Conservation (phyloP, 1,140 invertebrate genomes). For the Coelopa frigida region DNA sequence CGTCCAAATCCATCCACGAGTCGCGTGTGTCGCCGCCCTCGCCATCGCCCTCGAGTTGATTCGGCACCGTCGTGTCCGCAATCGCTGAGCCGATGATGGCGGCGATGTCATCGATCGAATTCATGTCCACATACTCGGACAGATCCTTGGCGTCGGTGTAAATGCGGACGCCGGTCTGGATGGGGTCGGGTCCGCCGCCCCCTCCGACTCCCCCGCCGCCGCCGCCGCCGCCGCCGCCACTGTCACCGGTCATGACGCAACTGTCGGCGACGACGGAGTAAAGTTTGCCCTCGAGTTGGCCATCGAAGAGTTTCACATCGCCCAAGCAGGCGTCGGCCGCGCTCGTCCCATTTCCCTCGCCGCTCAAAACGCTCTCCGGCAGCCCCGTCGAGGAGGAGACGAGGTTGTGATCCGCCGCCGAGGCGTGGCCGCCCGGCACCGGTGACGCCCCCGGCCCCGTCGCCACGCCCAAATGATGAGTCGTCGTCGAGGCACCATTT, state of each 20-base stretch:
- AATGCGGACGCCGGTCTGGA: constrained; percentile 43
- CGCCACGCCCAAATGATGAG: background rate
- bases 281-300: constrained; percentile 53
- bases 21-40: constrained; percentile 59
- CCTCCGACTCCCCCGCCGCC: constrained; percentile 4
- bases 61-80: constrained; percentile 73
- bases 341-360: no score
- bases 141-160: constrained; percentile 36
- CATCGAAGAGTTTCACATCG: constrained; percentile 47
- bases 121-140: constrained; percentile 57
- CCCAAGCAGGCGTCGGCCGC: constrained; percentile 34
- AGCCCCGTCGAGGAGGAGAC: constrained; percentile 60
- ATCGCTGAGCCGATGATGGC: constrained; percentile 85
- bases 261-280: constrained; percentile 53
- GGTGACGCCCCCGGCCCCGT: constrained; percentile 8
- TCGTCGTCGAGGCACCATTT: no score
- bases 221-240: constrained; percentile 8
- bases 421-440: constrained; percentile 18
- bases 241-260: constrained; percentile 39
- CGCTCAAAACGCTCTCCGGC: constrained; percentile 48
- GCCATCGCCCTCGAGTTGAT: constrained; percentile 57
- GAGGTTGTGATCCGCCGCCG: constrained; percentile 53
- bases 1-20: constrained; percentile 74
- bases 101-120: constrained; percentile 72
- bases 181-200: constrained; percentile 43